Evolutionary conservation across 2,888 invertebrate species (phyloP).

Genomic region (Meliscaeva auricollis): DNA sequence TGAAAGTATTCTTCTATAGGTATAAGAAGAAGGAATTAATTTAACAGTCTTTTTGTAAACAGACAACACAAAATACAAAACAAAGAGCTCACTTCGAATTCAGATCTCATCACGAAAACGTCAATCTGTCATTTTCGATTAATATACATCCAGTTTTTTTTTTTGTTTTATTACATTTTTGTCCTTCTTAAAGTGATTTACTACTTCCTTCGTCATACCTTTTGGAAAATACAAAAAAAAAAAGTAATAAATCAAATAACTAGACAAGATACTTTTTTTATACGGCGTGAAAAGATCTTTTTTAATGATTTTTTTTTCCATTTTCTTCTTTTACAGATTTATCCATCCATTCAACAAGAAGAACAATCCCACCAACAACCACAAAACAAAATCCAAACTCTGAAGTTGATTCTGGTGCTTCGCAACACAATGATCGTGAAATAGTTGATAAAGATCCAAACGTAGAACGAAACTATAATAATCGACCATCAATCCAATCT

Average conservation of each 20-base stretch:
- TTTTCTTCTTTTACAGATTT: constrained; percentile 50
- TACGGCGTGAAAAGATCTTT: constrained; percentile 20
- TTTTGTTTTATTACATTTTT: not conserved
- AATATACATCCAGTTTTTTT: constrained; percentile 17
- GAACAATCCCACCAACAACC: constrained; percentile 56
- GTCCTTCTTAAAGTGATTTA: constrained; percentile 57
- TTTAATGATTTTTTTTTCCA: constrained; percentile 20
- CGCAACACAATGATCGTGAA: constrained; percentile 65
- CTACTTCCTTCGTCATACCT: constrained; percentile 61
- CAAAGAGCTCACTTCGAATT: constrained; percentile 47
- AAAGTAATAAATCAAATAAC: constrained; percentile 65
- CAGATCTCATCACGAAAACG: constrained; percentile 47
- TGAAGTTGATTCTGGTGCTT: too few species aligned
- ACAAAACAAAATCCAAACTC: constrained; percentile 7
- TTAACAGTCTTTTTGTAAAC: too few species aligned
- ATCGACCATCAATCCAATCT: constrained; percentile 59
- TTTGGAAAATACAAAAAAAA: not conserved
- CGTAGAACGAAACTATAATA: constrained; percentile 26
- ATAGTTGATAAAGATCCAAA: constrained; percentile 35
- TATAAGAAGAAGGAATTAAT: not conserved
- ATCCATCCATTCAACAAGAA: constrained; percentile 31
- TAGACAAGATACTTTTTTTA: constrained; percentile 15
- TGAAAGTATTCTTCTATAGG: not conserved
- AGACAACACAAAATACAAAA: not conserved
- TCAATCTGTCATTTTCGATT: constrained; percentile 16